Percentiles rank a stretch among this genome's conserved stretches.
Conservation (phyloP, 2,113 vertebrate species). For the Pseudorhombus dupliciocellatus region DNA sequence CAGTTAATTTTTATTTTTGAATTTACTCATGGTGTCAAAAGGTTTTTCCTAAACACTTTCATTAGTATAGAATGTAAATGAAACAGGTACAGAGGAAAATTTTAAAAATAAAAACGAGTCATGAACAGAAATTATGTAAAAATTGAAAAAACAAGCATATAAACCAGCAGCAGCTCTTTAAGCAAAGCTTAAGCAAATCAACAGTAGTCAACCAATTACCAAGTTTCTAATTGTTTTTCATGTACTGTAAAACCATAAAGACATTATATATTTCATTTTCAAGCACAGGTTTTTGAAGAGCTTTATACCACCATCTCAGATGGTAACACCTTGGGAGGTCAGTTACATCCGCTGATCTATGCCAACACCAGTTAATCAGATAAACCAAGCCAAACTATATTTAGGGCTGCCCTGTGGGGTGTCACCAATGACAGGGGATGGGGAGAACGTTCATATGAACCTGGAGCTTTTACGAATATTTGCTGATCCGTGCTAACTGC, state of each 20-base stretch:
- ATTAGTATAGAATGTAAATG: not conserved
- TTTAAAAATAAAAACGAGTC: too few species aligned
- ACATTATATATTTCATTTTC: too few species aligned
- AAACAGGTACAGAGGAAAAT: too few species aligned
- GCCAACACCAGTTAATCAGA: slow-evolving; percentile 55
- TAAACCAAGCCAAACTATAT: slow-evolving; percentile 50
- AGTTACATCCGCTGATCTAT: slow-evolving; percentile 42
- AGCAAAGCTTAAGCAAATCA: too few species aligned
- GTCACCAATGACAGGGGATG: not conserved
- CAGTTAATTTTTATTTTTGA: not conserved
- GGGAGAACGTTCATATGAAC: not conserved
- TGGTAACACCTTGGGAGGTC: slow-evolving; percentile 53
- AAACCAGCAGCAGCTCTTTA: too few species aligned
- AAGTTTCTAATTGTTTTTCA: too few species aligned
- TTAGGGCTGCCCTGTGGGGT: slow-evolving; percentile 27
- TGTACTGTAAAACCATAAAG: too few species aligned
- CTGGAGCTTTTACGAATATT: not conserved
- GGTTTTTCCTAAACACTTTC: not conserved
- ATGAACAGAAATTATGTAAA: too few species aligned
- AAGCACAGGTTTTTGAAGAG: not conserved
- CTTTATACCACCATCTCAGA: slow-evolving; percentile 43
- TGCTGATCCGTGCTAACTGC: slow-evolving; percentile 24
- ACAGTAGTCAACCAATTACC: too few species aligned
- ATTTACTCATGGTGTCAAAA: not conserved
- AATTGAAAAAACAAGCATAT: too few species aligned